Evolutionary conservation across 2,888 invertebrate genomes (phyloP), one percentile per base, ranked within the genome.

Genomic region (Caenorhabditis zanzibari): DNA sequence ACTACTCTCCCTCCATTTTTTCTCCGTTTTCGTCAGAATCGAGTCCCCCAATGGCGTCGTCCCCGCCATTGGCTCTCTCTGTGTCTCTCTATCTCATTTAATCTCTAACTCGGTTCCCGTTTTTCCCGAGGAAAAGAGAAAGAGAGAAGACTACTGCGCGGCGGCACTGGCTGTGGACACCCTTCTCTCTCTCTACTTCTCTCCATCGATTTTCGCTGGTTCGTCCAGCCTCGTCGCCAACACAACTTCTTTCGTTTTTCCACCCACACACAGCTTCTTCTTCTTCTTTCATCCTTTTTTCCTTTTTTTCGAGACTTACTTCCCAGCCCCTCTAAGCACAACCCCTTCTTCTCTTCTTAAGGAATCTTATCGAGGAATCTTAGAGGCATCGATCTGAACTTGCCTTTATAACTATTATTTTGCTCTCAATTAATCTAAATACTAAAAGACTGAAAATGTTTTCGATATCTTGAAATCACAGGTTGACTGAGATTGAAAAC

Each of bases 181-280:
- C 41, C 69, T 68, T 12, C 63, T 69, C 69, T 12, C 63, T 69
- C 69, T 49, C 76, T 77, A 71, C 77, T 77, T 77, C 69, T 63
- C 61, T 41, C 63, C 77, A 77, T 77, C 77, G 77, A 77, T 77
- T 77, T 77, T 77, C 69, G 68, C 68, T 68, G 68, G 59, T 76
- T 76, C 68, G 59, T 49, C 59, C 68, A 76, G 76, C 76, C 74
- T 75, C 68, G 68, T 68, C 76, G 68, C 68, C 76, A 76, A 58
- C 74, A 66, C 66, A 75, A 68, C 76, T 76, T 76, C 59, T 68
- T 59, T 76, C 61, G 14, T 73, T 59, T 22, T 68, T 54, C 66
- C 47, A 44, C 75, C 22, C 52, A 52, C 66, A 9, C 66, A 76
- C 38, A 59, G 75, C 68, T 76, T 68, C 68, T 75, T 66, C 56